A percentile compares a stretch with the other conserved stretches of the same genome.
Evolutionary conservation across 2,113 vertebrate species (phyloP).

Genomic region (Melanocharis versteri): DNA sequence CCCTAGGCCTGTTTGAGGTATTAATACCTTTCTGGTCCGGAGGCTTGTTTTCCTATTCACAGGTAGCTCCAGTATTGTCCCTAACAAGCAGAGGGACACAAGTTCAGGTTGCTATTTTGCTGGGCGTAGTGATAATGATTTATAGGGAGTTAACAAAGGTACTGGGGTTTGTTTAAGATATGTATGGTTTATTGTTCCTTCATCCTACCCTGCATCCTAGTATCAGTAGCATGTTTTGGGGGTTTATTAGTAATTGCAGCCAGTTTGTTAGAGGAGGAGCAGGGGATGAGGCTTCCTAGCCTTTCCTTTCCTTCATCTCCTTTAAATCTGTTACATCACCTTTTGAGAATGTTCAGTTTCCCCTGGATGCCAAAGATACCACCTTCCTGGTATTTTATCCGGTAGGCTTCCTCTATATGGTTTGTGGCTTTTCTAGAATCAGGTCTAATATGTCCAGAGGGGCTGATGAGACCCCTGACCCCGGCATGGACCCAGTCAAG

Average conservation of each 20-base stretch:
- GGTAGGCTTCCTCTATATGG: neutral
- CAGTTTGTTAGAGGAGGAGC: neutral
- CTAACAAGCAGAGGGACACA: rapidly evolving
- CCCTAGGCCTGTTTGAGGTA: too few relatives aligned
- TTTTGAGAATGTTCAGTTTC: neutral
- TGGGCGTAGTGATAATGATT: neutral
- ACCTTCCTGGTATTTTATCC: neutral
- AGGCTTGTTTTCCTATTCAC: too few relatives aligned
- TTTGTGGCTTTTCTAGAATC: neutral
- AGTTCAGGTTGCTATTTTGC: neutral
- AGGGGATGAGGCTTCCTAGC: neutral
- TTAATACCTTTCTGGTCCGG: too few relatives aligned
- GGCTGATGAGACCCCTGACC: neutral
- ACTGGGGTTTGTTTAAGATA: neutral
- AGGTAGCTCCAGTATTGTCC: neutral
- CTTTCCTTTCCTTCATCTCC: neutral
- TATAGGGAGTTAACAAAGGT: neutral
- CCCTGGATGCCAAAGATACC: neutral
- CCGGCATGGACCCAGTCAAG: rapidly evolving
- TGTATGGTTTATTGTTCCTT: neutral
- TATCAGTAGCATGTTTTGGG: neutral
- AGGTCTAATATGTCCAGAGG: too few relatives aligned
- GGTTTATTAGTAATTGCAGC: neutral
- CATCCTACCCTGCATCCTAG: neutral
- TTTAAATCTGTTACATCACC: neutral